Conservation (phyloP, 2,113 vertebrate species). For the Amazona vittata region DNA sequence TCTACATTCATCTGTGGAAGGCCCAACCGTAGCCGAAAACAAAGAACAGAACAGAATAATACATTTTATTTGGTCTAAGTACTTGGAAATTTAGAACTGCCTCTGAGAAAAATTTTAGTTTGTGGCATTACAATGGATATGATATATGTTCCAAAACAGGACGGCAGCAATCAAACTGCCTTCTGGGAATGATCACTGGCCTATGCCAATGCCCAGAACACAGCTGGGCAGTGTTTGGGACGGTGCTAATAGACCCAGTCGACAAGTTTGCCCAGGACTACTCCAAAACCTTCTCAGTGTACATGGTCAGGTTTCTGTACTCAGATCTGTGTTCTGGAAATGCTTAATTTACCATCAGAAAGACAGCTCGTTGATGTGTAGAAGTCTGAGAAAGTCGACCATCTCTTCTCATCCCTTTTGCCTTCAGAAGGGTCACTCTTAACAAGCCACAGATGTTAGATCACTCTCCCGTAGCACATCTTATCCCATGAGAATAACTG, state of each 20-base stretch:
- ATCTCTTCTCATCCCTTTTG: neutral
- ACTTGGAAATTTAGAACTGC: neutral
- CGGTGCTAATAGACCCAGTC: neutral
- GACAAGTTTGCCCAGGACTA: neutral
- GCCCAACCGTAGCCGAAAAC: neutral
- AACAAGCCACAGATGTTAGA: neutral
- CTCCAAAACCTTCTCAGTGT: neutral
- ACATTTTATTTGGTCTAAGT: neutral
- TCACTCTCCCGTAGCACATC: neutral
- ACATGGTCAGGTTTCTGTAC: neutral
- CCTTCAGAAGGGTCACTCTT: neutral
- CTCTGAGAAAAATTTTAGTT: neutral
- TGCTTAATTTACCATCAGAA: neutral
- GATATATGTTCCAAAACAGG: neutral
- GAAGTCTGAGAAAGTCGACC: neutral
- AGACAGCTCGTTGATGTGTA: rapidly evolving
- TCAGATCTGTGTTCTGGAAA: neutral
- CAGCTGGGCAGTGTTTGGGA: neutral
- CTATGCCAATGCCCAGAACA: neutral
- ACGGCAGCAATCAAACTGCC: neutral
- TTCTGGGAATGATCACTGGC: neutral
- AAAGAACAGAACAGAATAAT: neutral
- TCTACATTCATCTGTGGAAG: neutral
- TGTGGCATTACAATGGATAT: neutral
- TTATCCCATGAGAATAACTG: neutral